A percentile compares a stretch with the other conserved stretches of the same genome.
These are phyloP conservation scores for Prunella himalayana DNA, from an alignment of 2,113 vertebrate genomes.

Conservation along the genomic window DNA sequence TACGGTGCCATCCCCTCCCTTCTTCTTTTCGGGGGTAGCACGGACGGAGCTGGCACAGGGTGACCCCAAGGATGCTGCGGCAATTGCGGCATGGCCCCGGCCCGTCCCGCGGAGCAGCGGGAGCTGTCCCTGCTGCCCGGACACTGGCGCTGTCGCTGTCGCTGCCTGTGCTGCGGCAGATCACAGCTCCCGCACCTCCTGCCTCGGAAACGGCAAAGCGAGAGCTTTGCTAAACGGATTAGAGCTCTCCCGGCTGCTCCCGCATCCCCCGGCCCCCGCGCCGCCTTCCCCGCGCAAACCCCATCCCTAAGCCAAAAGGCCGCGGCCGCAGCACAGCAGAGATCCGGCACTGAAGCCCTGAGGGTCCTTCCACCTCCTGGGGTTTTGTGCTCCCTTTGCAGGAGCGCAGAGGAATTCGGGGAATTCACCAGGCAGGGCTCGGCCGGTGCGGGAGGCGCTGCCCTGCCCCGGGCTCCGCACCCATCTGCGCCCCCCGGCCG, in stretches of 20 bases:
- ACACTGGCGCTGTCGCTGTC: not conserved
- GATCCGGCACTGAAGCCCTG: not conserved
- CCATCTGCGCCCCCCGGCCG: fast-evolving
- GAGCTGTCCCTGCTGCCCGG: not conserved
- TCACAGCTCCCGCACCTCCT: not conserved
- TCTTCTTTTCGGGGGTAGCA: not conserved
- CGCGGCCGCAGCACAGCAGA: fast-evolving
- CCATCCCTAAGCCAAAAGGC: not conserved
- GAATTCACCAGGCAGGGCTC: not conserved
- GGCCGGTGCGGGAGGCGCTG: not conserved
- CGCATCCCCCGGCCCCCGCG: not conserved
- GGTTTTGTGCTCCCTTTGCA: not conserved
- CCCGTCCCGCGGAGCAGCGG: not conserved
- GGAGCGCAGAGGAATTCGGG: not conserved
- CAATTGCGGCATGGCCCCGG: not conserved
- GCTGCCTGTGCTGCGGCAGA: not conserved
- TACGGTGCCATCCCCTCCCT: fast-evolving
- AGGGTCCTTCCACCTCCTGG: not conserved
- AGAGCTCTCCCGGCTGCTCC: not conserved
- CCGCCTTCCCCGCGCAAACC: not conserved
- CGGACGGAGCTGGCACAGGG: not conserved
- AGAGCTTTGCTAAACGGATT: constrained; percentile 49
- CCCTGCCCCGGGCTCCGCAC: not conserved
- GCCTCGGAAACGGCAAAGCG: constrained; percentile 8
- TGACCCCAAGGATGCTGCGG: not conserved